Conservation (phyloP, 1,140 invertebrate species). For the Pogonomyrmex californicus region DNA sequence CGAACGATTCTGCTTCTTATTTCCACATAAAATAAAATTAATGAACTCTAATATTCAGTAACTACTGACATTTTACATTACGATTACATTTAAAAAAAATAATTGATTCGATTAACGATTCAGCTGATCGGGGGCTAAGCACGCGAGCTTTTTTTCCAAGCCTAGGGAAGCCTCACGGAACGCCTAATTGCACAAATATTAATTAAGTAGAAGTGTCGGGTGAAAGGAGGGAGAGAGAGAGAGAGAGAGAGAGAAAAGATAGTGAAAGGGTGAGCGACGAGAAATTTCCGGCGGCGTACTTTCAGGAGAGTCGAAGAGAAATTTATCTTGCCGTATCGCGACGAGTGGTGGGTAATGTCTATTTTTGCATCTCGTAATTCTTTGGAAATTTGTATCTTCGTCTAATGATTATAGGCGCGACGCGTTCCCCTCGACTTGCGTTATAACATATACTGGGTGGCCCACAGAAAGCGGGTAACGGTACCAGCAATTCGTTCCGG, state of each 20-base stretch:
- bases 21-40: background rate
- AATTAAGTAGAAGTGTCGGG: constrained; percentile 41
- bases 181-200: constrained; percentile 60
- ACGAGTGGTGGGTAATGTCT: constrained; percentile 70
- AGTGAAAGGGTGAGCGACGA: background rate
- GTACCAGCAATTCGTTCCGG: background rate
- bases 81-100: background rate
- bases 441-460: constrained; percentile 67
- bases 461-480: constrained; percentile 57
- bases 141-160: constrained; percentile 17
- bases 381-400: constrained; percentile 82
- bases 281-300: constrained; percentile 38
- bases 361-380: constrained; percentile 83
- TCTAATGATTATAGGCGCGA: constrained; percentile 76
- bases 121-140: constrained; percentile 15
- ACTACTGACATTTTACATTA: background rate
- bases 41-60: background rate
- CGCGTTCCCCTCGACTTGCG: constrained; percentile 78
- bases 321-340: constrained; percentile 59
- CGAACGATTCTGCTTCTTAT: background rate
- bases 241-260: background rate
- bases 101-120: constrained; percentile 9
- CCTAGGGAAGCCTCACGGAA: constrained; percentile 25
- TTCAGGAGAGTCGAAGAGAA: constrained; percentile 17
- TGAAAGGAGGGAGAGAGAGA: background rate